A percentile compares a stretch with the other conserved stretches of the same genome.
phyloP scores from a whole-genome alignment of 1,140 invertebrate genomes.

The Papilio glaucus region DNA sequence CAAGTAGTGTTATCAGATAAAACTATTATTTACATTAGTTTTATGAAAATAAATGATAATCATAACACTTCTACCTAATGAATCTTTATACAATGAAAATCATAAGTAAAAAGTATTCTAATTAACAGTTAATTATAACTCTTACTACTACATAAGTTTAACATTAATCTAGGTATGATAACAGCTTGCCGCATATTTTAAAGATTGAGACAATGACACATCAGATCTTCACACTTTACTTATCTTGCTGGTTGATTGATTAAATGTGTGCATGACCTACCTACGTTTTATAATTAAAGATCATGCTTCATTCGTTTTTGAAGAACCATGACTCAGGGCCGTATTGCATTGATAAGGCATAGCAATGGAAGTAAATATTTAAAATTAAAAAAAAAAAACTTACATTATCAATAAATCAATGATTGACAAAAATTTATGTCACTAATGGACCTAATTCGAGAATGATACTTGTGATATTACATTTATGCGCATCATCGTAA shows the following conservation, averaged over 20 bases:
- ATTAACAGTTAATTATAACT: no score
- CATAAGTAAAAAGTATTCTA: no score
- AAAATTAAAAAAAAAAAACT: neutral
- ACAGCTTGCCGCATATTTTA: neutral
- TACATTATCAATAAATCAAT: no score
- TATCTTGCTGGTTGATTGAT: slow-evolving; percentile 25
- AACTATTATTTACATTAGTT: neutral
- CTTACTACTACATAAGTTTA: no score
- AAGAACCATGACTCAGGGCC: neutral
- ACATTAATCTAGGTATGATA: neutral
- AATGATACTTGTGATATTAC: no score
- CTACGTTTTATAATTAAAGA: slow-evolving; percentile 14
- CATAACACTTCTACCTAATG: neutral
- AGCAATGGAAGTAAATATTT: neutral
- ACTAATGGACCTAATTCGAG: no score
- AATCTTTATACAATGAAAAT: neutral
- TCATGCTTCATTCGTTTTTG: slow-evolving; percentile 3
- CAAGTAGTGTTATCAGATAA: neutral
- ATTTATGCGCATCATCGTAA: no score
- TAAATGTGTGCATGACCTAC: slow-evolving; percentile 23
- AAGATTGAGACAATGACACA: neutral
- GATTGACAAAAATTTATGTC: no score
- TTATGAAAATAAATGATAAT: neutral
- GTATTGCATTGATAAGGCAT: neutral
- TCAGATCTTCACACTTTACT: neutral